Evolutionary conservation across 2,113 vertebrate genomes (phyloP), one percentile per base, ranked within the genome.

Genomic region (Sarotherodon lohbergeri): DNA sequence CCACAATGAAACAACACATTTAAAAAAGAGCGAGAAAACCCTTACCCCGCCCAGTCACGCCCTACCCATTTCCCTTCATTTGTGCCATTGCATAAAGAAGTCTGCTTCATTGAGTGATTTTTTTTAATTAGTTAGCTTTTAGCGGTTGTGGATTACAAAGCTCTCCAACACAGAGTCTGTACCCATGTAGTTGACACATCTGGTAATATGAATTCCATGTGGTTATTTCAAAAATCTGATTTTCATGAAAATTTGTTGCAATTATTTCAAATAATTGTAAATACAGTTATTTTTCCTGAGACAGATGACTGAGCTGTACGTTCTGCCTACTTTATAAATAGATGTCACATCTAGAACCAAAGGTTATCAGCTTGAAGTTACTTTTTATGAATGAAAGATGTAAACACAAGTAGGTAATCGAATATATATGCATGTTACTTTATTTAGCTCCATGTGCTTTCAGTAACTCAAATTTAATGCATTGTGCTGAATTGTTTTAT

Each of bases 21-120:
- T 12, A 39, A 66, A 66, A 66, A 66, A 66, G 10, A 34, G 6
- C 36, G 32, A 12, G 61, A 66, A 36, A 66, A 0, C 34, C 29
- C 57, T 1, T 10, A 14, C 9, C 41, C 13, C 13, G 0, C 12
- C 41, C 22, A 46, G 39, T 6, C 68, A 46, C 8, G 0, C 24
- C 12, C 13, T 27, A 27, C 14, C 8, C 68, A 17, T 46, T 46
- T 73, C 24, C 3, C 39, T 73, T 27, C 68, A 27, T 73, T 27
- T 27, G 39, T 46, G 36, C 14, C 66, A 27, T 16, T 71, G 39
- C 39, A 1, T 24, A 3, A 71, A 43, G 66, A n/a, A 41, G 66
- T 43, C 39, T 27, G n/a, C 39, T 16, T 41, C 63, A 41, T 14
- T 41, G 3, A 43, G 63, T 71, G 63, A 41, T 61, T 34, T 9